These are phyloP conservation scores for Serinus canaria DNA, from an alignment of 2,113 vertebrate genomes.

Conservation along the genomic window DNA sequence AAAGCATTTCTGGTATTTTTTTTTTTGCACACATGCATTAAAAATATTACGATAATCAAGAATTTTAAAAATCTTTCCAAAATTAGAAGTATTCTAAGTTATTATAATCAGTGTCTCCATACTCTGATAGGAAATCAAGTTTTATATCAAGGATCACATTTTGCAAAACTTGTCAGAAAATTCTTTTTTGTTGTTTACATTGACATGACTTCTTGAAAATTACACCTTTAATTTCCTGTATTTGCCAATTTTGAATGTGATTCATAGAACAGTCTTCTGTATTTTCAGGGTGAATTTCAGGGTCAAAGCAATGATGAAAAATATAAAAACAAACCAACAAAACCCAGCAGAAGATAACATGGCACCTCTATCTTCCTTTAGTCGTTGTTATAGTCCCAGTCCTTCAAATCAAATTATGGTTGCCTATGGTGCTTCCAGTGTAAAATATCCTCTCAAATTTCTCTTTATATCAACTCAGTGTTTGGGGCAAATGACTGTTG, in stretches of 20 bases:
- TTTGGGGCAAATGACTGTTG: not conserved
- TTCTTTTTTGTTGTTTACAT: not conserved
- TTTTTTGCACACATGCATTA: not conserved
- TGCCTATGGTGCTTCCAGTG: not conserved
- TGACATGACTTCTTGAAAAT: not conserved
- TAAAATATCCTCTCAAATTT: not conserved
- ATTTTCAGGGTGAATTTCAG: not conserved
- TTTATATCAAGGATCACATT: not conserved
- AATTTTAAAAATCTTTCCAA: not conserved
- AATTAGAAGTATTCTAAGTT: not conserved
- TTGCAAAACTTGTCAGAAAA: not conserved
- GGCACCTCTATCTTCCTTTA: not conserved
- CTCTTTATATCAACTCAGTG: not conserved
- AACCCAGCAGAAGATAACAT: not conserved
- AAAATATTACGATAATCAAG: not conserved
- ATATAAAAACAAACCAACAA: not conserved
- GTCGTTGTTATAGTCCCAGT: not conserved
- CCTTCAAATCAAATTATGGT: not conserved
- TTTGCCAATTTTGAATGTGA: not conserved
- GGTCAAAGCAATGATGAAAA: not conserved
- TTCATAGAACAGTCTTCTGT: not conserved
- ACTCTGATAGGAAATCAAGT: not conserved
- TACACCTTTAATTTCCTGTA: not conserved
- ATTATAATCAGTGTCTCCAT: not conserved
- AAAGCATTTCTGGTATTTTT: not conserved